phyloP scores from a whole-genome alignment of 2,113 vertebrate genomes.

The Cephalopholis sonnerati region DNA sequence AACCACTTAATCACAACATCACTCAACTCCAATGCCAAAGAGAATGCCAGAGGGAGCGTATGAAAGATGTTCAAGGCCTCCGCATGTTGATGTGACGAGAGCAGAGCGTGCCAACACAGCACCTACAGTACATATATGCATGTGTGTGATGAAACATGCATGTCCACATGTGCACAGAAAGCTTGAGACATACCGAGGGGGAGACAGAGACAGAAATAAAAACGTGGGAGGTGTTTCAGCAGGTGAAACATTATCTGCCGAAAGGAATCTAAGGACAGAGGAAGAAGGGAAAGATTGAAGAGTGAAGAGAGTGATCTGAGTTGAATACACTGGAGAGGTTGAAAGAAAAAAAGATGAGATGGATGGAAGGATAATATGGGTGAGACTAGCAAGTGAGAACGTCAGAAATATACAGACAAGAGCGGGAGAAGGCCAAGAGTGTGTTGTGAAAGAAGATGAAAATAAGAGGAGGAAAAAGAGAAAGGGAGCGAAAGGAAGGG shows the following conservation, averaged over 20 bases:
- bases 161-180: background rate
- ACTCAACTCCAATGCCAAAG: constrained; percentile 9
- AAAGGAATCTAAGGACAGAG: background rate
- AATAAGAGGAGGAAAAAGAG: constrained; percentile 1
- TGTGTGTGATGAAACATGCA: background rate
- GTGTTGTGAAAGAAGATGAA: background rate
- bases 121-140: background rate
- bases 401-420: constrained; percentile 3
- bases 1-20: constrained; percentile 57
- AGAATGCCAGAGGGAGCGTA: background rate
- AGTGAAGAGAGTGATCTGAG: background rate
- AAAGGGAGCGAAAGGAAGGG: constrained; percentile 1
- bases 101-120: background rate
- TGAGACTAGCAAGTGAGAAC: constrained; percentile 9
- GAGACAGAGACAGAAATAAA: background rate
- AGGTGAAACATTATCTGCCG: constrained; percentile 31
- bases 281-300: background rate
- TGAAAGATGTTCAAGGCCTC: constrained; percentile 9
- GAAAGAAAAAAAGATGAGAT: background rate
- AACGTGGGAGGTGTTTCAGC: constrained; percentile 11
- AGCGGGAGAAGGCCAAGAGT: background rate
- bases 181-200: background rate
- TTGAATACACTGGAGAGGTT: no score
- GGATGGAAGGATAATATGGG: constrained; percentile 17
- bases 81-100: constrained; percentile 13